Evolutionary conservation across 2,797 vertebrate genomes (phyloP).

Genomic region (Micrastur ruficollis): DNA sequence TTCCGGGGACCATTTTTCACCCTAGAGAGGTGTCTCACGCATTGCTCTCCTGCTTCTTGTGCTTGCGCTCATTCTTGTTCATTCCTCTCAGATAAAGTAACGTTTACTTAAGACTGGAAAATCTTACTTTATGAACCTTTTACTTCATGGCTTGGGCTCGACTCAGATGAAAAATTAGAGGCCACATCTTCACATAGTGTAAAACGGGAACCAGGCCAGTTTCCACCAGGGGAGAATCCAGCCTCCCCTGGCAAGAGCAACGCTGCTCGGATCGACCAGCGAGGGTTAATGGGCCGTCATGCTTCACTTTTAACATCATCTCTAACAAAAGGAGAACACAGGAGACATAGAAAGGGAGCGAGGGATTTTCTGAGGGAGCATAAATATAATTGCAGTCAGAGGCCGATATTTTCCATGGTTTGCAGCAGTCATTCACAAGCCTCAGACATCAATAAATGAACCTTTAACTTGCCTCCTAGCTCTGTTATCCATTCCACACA

Average conservation of each 20-base stretch:
- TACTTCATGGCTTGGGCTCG: neutral
- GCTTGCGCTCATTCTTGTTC: neutral
- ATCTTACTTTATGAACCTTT: conserved; percentile 39
- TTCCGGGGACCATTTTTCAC: neutral
- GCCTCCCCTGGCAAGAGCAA: neutral
- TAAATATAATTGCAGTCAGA: neutral
- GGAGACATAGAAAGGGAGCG: neutral
- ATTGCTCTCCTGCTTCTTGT: neutral
- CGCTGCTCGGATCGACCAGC: rapidly evolving
- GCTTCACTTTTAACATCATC: neutral
- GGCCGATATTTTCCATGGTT: neutral
- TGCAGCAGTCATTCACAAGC: conserved; percentile 1
- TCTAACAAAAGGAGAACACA: neutral
- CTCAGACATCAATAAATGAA: conserved; percentile 9
- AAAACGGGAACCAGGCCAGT: neutral
- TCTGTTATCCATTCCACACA: neutral
- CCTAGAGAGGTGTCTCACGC: neutral
- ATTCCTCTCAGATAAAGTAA: conserved; percentile 37
- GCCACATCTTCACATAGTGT: neutral
- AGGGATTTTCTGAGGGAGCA: neutral
- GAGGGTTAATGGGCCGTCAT: neutral
- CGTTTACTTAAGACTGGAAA: conserved; percentile 14
- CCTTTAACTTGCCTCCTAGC: conserved; percentile 13
- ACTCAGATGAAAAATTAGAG: neutral
- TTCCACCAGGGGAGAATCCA: conserved; percentile 23